Evolutionary conservation across 2,113 vertebrate genomes (phyloP), one percentile per base, ranked within the genome.

Genomic region (Mus pahari): DNA sequence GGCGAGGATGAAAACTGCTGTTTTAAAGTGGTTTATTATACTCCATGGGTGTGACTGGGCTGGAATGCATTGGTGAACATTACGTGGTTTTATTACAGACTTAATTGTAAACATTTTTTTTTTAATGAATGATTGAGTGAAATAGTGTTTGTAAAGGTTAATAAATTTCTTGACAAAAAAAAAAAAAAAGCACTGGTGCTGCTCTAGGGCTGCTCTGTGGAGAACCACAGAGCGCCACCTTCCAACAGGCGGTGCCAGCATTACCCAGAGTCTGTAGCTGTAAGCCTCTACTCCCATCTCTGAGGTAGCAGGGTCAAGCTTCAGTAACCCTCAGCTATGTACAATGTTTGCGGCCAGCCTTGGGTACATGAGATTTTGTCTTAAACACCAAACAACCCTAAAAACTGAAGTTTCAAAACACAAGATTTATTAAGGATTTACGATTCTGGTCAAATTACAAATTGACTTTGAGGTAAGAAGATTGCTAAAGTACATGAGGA

Each of bases 21-120:
- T 98, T 98, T 97, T 98, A 88, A 98, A 98, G 97, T 98, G 97
- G 94, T 97, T 98, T 98, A 53, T 97, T 93, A 97, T 95, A 70
- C 96, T 98, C 93, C 78, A 60, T 68, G 81, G 7, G 64, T 98
- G 96, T 98, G 97, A 42, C 58, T 95, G 95, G 95, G 96, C 96
- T 97, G 62, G 96, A 96, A 83, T 97, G 81, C 96, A 91, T 94
- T 98, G 95, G 97, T 97, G 53, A 98, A 96, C 8, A 8, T 95
- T 97, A 28, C 70, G 89, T 97, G 95, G 94, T 95, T 97, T 98
- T 98, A 95, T 97, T 98, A 98, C 90, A 97, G 79, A 96, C 96
- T 94, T 98, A 77, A 97, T 96, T 86, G 92, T 94, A 98, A 98
- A 94, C 78, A 88, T 95, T 97, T 98, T 96, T 97, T 98, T 96